Base-by-base conservation (phyloP, 2,797 vertebrate genomes). In the Sebastes melanostomus region DNA sequence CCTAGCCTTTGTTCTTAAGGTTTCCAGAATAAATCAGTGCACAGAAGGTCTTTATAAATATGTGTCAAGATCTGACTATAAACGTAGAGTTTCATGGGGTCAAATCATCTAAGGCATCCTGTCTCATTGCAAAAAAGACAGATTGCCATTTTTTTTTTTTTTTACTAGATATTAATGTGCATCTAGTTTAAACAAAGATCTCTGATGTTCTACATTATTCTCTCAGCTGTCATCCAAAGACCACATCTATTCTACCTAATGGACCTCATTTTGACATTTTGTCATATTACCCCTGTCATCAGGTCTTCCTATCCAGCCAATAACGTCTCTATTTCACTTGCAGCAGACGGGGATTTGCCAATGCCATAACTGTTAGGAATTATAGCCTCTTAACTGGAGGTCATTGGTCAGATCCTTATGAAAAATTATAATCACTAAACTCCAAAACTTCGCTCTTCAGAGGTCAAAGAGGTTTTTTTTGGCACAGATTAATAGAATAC, bases 401-500 rank as follows among this genome's bases (percentile, higher is more conserved):
- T 73, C 63, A 80, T 73, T 82, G 80, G 72, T 84, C 34, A 27
- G 30, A 16, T 76, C 62, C 42, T 72, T 59, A 79, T 34, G 32
- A 73, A 72, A 87, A 30, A 77, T 25, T 34, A 55, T 73, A 62
- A 72, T 59, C 1, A 2, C 66, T 81, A 2, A 52, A 72, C 72
- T 84, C 20, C 8, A 20, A 77, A 82, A 72, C 30, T 1, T 65
- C 59, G 72, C 65, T 75, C 58, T 34, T 69, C 10, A 60, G 75
- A 80, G 72, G 84, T 81, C 83, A 83, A 52, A 63, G 38, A 77
- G 1, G 3, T 14, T 61, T 70, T 86, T 36, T 75, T 86, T 73
- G 80, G n/a, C 79, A 54, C 46, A 71, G 84, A 88, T 83, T 84
- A 82, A 73, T 42, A 38, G 66, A 70, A 66, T 79, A 75, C 54